These are phyloP conservation scores for Oncorhynchus nerka DNA, from an alignment of 2,113 vertebrate species.

Conservation along the genomic window DNA sequence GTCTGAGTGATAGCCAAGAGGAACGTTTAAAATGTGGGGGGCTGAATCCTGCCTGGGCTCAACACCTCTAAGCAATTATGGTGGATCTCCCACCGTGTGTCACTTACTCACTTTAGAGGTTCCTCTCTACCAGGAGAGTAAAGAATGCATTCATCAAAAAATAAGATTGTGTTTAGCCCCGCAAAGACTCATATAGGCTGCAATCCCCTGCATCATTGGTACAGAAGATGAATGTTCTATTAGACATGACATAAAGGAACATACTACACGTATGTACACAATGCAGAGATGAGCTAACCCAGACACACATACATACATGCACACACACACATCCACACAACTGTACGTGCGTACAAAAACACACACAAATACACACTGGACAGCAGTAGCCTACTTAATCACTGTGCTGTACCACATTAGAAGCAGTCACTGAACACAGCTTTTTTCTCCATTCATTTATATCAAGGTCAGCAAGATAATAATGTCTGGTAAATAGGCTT, in stretches of 20 bases:
- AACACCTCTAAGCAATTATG: slow-evolving; percentile 53
- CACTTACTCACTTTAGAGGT: slow-evolving; percentile 46
- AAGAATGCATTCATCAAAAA: slow-evolving; percentile 49
- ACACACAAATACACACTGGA: slow-evolving; percentile 22
- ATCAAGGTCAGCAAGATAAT: slow-evolving; percentile 27
- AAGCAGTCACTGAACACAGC: slow-evolving; percentile 12
- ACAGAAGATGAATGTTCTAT: slow-evolving; percentile 23
- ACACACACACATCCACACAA: background rate
- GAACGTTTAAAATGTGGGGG: slow-evolving; percentile 30
- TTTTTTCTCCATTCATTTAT: slow-evolving; percentile 30
- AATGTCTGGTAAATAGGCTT: slow-evolving; percentile 12
- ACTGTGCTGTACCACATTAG: slow-evolving; percentile 3
- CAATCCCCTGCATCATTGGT: slow-evolving; percentile 31
- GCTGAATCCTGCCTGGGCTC: slow-evolving; percentile 50
- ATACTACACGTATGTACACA: background rate
- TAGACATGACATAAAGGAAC: background rate
- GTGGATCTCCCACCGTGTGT: slow-evolving; percentile 26
- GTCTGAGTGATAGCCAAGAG: slow-evolving; percentile 55
- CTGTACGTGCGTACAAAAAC: slow-evolving; percentile 1
- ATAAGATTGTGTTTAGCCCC: slow-evolving; percentile 40
- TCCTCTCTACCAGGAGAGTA: slow-evolving; percentile 42
- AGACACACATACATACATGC: background rate
- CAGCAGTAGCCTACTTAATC: background rate
- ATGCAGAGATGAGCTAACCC: background rate
- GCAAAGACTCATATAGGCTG: slow-evolving; percentile 18